phyloP scores from a whole-genome alignment of 2,113 vertebrate genomes.

The Collichthys lucidus region DNA sequence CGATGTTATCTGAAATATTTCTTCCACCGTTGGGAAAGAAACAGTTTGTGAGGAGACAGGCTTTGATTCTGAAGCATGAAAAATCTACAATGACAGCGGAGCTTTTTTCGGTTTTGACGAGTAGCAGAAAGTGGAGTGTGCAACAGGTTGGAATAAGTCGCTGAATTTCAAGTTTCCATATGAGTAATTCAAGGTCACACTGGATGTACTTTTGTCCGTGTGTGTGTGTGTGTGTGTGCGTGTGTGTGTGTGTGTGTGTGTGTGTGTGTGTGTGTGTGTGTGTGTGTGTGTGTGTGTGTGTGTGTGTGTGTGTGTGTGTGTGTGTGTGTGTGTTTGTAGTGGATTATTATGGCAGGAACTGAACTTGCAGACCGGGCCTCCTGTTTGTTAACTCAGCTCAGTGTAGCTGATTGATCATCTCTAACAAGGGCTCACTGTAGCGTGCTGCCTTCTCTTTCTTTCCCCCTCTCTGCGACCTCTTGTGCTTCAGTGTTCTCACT shows the following conservation, averaged over 20 bases:
- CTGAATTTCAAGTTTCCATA: conserved; percentile 63
- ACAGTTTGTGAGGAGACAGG: background rate
- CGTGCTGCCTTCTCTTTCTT: conserved; percentile 43
- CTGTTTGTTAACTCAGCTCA: conserved; percentile 74
- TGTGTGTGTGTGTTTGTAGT: conserved; percentile 36
- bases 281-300: conserved; percentile 24
- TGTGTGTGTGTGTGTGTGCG: conserved; percentile 19
- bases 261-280: conserved; percentile 25
- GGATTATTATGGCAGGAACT: conserved; percentile 70
- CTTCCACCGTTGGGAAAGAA: background rate
- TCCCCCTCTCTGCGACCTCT: conserved; percentile 41
- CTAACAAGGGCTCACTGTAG: conserved; percentile 70
- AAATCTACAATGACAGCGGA: conserved; percentile 24
- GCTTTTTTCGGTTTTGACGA: conserved; percentile 31
- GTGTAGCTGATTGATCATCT: conserved; percentile 74
- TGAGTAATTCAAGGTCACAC: conserved; percentile 54
- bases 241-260: conserved; percentile 33
- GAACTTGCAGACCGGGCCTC: conserved; percentile 63
- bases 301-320: conserved; percentile 32
- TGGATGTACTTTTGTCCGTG: conserved; percentile 15
- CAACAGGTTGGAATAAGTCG: conserved; percentile 59
- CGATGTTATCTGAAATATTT: background rate
- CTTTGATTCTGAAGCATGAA: conserved; percentile 48
- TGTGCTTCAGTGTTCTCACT: conserved; percentile 57
- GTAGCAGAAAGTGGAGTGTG: conserved; percentile 29